Conservation (phyloP, 2,888 invertebrate species). For the Pteria penguin region DNA sequence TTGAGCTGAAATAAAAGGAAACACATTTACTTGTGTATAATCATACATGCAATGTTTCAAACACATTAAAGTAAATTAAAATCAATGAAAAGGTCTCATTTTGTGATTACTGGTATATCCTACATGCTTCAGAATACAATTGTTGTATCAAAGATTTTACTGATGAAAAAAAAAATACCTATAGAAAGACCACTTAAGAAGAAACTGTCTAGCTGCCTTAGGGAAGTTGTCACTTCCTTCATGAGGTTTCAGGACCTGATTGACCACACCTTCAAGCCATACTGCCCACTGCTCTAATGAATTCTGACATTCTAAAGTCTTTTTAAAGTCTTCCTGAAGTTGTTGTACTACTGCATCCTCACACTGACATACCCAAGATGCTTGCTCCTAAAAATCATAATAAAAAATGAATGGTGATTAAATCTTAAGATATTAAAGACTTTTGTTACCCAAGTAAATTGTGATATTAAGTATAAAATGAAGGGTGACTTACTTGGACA, state of each 20-base stretch:
- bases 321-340: slow-evolving; percentile 93
- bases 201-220: slow-evolving; percentile 86
- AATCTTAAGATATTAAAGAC: neutral
- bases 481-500: slow-evolving; percentile 84
- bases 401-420: neutral
- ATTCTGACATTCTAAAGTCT: slow-evolving; percentile 86
- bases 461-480: neutral
- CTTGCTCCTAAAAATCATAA: slow-evolving; percentile 85
- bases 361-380: slow-evolving; percentile 98
- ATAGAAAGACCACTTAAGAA: slow-evolving; percentile 99
- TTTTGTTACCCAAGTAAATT: neutral
- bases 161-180: slow-evolving; percentile 84
- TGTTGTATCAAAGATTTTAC: no score
- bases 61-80: no score
- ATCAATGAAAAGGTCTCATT: no score
- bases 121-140: no score
- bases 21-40: no score
- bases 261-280: slow-evolving; percentile 97
- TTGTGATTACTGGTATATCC: no score
- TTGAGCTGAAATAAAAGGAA: slow-evolving; percentile 85
- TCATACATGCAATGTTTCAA: no score
- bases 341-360: slow-evolving; percentile 90
- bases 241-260: slow-evolving; percentile 92
- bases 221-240: slow-evolving; percentile 83
- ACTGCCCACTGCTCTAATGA: slow-evolving; percentile 98